Percentiles rank a stretch among this genome's conserved stretches.
Conservation (phyloP, 2,797 vertebrate species). For the Chromobotia macracanthus region DNA sequence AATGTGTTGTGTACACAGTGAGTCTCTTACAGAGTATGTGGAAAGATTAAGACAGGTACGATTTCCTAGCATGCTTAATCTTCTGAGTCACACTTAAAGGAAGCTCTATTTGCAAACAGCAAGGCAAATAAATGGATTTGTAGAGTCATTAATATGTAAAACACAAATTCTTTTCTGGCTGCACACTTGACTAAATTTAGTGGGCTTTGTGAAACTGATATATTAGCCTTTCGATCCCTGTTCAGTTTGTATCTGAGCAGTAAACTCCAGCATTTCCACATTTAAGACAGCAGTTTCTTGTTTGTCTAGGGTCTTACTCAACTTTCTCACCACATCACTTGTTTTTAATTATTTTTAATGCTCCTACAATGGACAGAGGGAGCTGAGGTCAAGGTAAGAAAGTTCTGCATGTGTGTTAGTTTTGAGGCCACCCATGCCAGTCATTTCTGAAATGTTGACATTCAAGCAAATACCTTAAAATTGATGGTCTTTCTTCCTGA, state of each 20-base stretch:
- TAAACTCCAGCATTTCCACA: slow-evolving; percentile 28
- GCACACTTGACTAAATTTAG: slow-evolving; percentile 38
- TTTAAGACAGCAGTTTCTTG: slow-evolving; percentile 22
- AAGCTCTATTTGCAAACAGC: slow-evolving; percentile 13
- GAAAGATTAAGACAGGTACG: background rate
- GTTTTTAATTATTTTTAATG: slow-evolving; percentile 66
- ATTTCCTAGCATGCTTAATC: background rate
- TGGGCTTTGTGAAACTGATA: slow-evolving; percentile 54
- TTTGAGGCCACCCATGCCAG: background rate
- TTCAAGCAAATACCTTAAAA: background rate
- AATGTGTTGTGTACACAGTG: slow-evolving; percentile 12
- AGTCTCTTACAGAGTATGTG: slow-evolving; percentile 20
- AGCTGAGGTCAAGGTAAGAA: slow-evolving; percentile 70
- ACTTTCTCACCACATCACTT: slow-evolving; percentile 36
- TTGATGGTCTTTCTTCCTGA: background rate
- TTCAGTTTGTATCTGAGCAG: slow-evolving; percentile 27
- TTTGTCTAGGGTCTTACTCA: background rate
- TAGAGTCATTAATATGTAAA: too few relatives aligned
- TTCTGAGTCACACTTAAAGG: background rate
- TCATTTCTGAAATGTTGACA: slow-evolving; percentile 22
- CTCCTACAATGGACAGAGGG: slow-evolving; percentile 65
- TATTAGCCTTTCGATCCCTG: slow-evolving; percentile 54
- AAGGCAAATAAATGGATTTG: background rate
- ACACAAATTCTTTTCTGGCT: slow-evolving; percentile 5
- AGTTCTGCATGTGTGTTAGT: slow-evolving; percentile 57